Evolutionary conservation across 1,140 invertebrate genomes (phyloP), one percentile per base, ranked within the genome.

Genomic region (Meloidogyne floridensis): DNA sequence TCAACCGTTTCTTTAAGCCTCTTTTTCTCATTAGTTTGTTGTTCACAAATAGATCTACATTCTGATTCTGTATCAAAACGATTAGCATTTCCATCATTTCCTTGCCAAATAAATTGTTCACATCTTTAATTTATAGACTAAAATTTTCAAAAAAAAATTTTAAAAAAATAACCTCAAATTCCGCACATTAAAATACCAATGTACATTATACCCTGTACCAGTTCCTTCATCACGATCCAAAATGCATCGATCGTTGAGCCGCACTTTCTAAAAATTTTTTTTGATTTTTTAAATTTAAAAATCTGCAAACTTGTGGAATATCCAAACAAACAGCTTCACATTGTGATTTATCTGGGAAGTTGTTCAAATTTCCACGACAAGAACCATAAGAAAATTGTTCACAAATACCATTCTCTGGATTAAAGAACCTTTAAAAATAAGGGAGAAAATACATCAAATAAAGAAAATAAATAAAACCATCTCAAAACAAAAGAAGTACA

Each of bases 381-480:
- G 81, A 80, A 20, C 87, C 87, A 54, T 82, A 88, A 11, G 87
- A 74, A 51, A 88, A 87, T 76, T 87, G 87, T 79, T 88, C 86
- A 72, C 87, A 87, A 53, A 76, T 83, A 47, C 83, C 87, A 43
- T 81, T 75, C 13, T 86, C 78, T 65, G 82, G 69, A 72, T 88
- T 88, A 77, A 85, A 87, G 77, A 84, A 87, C 87, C 87, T 83
- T 20, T 20, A 83, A 69, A 59, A 51, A 59, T 7, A 42, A 4
- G 4, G 77, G 43, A 5, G 1, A 81, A 65, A 79, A 20, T 10
- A 9, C 1, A 47, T 20, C 20, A 18, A 20, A 15, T 0, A 42
- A 80, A 53, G 13, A 3, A 56, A 20, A 43, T 20, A 15, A 59
- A 56, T 3, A 15, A 6, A 8, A 82, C 81, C 81, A 82, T 75